These are phyloP conservation scores for Boloria euphrosyne DNA, from an alignment of 2,888 invertebrate genomes.

Conservation along the genomic window DNA sequence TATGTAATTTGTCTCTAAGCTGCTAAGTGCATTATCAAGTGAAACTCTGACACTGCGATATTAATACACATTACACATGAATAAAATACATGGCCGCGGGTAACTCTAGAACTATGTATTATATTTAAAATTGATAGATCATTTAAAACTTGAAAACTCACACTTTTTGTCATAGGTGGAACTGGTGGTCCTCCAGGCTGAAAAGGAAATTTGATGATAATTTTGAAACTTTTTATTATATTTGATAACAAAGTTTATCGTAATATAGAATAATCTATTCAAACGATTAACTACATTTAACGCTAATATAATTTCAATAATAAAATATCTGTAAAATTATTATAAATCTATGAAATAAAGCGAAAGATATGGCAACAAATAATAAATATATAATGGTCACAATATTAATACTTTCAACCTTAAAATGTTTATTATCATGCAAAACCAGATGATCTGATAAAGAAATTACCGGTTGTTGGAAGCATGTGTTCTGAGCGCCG, in stretches of 20 bases:
- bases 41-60: too few species aligned
- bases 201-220: conserved; percentile 37
- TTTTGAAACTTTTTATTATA: too few species aligned
- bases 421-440: not conserved
- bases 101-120: not conserved
- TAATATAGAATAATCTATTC: too few species aligned
- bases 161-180: conserved; percentile 64
- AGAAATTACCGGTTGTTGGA: conserved; percentile 58
- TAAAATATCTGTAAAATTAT: too few species aligned
- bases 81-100: too few species aligned
- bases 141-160: conserved; percentile 48
- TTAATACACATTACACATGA: too few species aligned
- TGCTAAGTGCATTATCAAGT: too few species aligned
- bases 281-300: too few species aligned
- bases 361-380: not conserved
- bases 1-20: conserved; percentile 29
- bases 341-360: too few species aligned
- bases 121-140: not conserved
- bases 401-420: too few species aligned
- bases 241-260: too few species aligned
- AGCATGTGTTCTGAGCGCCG: conserved; percentile 59
- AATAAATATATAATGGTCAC: not conserved
- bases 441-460: not conserved
- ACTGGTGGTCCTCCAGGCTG: conserved; percentile 62
- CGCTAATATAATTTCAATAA: too few species aligned